Evolutionary conservation across 2,888 invertebrate genomes (phyloP), one percentile per base, ranked within the genome.

Genomic region (Neuroscelio doddi): DNA sequence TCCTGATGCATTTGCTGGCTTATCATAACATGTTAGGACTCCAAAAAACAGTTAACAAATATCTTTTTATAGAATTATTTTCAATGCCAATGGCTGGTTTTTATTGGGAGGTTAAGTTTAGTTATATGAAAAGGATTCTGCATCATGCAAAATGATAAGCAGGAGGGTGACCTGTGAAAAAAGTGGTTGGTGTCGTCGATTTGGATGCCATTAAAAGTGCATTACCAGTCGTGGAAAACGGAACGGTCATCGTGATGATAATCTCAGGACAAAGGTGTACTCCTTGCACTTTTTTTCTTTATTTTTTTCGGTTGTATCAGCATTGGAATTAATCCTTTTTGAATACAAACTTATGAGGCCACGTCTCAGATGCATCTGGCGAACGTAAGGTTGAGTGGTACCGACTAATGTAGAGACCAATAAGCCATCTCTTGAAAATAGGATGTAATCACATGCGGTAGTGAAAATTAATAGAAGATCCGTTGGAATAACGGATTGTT

Each of bases 231-330:
- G 61, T 52, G 61, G 65, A 69, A 58, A 63, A 59, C 55, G 64
- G 47, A 51, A 58, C 55, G 69, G 67, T 69, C 65, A 68, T 65
- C 67, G 65, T 65, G 36, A 50, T 64, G 66, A 58, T 69, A 64
- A 69, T 69, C 62, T 61, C 62, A 49, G 69, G 58, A 71, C 71
- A 71, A 69, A 71, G 69, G 63, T 56, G 52, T 47, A 52, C 58
- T 57, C 55, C 52, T 55, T 49, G 36, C 47, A 29, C 50, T 62
- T 57, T 62, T 61, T 52, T 53, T 52, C 55, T 45, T 57, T 16
- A 57, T 42, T 51, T 59, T 44, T 44, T 51, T 45, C 49, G n/a
- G 50, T 21, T 5, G 12, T 14, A 15, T 15, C 15, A 5, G 8
- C 14, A 14, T 8, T 17, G 3, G 38, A 38, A 38, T 38, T 3